Evolutionary conservation across 2,113 vertebrate genomes (phyloP).

Genomic region (Centropristis striata): DNA sequence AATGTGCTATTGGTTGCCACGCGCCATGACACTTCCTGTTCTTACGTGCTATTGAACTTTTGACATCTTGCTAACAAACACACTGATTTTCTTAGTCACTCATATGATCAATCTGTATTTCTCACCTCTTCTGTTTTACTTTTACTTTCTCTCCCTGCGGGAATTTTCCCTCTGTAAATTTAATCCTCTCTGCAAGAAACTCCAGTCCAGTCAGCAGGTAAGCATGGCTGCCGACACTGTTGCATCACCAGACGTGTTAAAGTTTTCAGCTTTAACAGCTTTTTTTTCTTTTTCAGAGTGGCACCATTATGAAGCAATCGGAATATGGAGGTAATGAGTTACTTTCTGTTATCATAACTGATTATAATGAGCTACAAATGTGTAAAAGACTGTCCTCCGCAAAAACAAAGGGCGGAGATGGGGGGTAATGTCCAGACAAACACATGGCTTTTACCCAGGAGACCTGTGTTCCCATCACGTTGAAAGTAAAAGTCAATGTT

Average conservation of each 20-base stretch:
- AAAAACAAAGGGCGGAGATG: too few species aligned
- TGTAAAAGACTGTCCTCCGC: too few species aligned
- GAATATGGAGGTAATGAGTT: conserved; percentile 30
- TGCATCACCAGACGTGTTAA: too few species aligned
- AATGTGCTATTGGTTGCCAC: not conserved
- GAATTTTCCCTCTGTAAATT: conserved; percentile 3
- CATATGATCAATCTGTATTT: not conserved
- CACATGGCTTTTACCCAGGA: too few species aligned
- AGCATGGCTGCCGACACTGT: not conserved
- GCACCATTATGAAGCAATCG: not conserved
- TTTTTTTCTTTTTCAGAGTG: conserved; percentile 42
- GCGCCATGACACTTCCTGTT: not conserved
- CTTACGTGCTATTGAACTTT: not conserved
- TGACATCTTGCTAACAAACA: not conserved
- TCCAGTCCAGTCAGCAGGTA: conserved; percentile 36
- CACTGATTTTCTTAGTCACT: not conserved
- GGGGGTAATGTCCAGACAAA: too few species aligned
- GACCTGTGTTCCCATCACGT: too few species aligned
- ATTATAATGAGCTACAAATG: not conserved
- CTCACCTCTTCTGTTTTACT: not conserved
- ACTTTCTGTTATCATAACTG: not conserved
- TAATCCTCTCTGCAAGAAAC: conserved; percentile 28
- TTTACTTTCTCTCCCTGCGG: conserved; percentile 10
- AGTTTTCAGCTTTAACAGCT: not conserved
- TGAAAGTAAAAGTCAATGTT: too few species aligned